Evolutionary conservation across 2,113 vertebrate genomes (phyloP).

Genomic region (Lipophrys pholis): DNA sequence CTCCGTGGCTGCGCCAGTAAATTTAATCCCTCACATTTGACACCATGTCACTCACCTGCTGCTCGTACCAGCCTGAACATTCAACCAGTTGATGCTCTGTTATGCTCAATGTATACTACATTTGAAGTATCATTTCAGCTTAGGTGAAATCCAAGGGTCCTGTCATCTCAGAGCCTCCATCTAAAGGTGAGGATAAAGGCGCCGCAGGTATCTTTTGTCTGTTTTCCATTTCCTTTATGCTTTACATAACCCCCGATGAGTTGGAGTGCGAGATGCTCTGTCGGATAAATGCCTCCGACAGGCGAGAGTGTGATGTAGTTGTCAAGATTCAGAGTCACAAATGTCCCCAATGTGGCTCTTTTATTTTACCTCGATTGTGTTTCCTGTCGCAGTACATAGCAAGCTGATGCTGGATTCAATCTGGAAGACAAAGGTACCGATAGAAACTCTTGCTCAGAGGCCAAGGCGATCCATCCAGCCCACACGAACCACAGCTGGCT

Average conservation of each 20-base stretch:
- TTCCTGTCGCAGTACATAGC: constrained; percentile 52
- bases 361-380: constrained; percentile 61
- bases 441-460: constrained; percentile 48
- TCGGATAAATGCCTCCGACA: constrained; percentile 61
- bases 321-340: constrained; percentile 59
- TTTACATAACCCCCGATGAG: background rate
- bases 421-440: constrained; percentile 50
- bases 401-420: constrained; percentile 62
- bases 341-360: constrained; percentile 38
- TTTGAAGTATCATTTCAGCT: constrained; percentile 30
- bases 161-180: constrained; percentile 34
- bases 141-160: constrained; percentile 10
- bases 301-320: constrained; percentile 45
- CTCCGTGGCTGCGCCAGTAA: constrained; percentile 10
- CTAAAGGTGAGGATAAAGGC: constrained; percentile 21
- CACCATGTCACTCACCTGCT: constrained; percentile 18
- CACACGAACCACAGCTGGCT: constrained; percentile 31
- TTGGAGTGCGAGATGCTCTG: constrained; percentile 19
- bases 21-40: constrained; percentile 23
- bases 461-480: constrained; percentile 46
- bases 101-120: constrained; percentile 18
- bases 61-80: constrained; percentile 18
- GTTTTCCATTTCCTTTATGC: constrained; percentile 32
- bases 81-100: constrained; percentile 17
- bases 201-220: background rate